Evolutionary conservation across 2,888 invertebrate genomes (phyloP).

Genomic region (Sacculina carcini): DNA sequence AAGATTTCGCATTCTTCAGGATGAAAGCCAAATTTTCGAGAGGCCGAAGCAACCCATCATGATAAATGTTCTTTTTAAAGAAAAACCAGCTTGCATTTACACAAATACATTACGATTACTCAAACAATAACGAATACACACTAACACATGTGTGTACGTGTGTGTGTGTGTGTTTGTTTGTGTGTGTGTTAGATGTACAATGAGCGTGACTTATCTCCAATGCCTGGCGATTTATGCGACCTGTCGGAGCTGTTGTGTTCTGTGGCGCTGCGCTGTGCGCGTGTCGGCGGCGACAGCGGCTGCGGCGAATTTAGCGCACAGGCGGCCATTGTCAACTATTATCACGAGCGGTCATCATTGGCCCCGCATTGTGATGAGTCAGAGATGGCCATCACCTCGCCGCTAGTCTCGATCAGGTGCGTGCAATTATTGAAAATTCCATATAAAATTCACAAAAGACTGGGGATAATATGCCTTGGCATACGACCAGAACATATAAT

Average conservation of each 20-base stretch:
- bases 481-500: no score
- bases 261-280: neutral
- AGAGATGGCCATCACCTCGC: constrained; percentile 55
- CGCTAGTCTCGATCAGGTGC: constrained; percentile 71
- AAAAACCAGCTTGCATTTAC: no score
- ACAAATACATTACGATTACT: neutral
- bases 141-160: neutral
- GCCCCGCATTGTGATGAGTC: constrained; percentile 88
- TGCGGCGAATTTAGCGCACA: constrained; percentile 37
- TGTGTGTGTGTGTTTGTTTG: no score
- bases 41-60: no score
- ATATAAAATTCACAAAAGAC: no score
- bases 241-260: constrained; percentile 1
- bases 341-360: constrained; percentile 69
- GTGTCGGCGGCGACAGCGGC: no score
- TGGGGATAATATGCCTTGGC: no score
- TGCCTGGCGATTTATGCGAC: neutral
- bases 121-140: neutral
- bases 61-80: no score
- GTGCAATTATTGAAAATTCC: no score
- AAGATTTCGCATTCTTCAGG: no score
- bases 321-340: constrained; percentile 90
- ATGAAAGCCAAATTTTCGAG: no score
- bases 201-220: constrained; percentile 17
- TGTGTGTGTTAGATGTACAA: neutral